Conservation (phyloP, 2,113 vertebrate genomes). For the Tragelaphus scriptus region DNA sequence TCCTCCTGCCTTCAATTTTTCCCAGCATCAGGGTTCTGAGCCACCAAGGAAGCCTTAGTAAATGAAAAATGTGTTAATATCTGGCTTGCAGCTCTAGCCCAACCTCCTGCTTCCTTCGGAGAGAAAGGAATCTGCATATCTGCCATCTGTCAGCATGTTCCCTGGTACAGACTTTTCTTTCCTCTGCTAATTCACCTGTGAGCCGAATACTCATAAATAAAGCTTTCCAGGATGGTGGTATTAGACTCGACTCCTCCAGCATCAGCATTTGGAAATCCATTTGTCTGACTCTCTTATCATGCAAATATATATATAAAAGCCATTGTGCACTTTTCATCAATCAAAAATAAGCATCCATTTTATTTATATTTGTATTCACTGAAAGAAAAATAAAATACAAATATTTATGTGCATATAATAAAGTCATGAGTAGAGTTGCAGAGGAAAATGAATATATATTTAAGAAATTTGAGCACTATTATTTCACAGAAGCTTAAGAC, state of each 20-base stretch:
- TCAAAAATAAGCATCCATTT: not conserved
- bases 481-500: not conserved
- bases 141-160: slow-evolving; percentile 64
- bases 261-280: slow-evolving; percentile 38
- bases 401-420: slow-evolving; percentile 12
- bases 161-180: not conserved
- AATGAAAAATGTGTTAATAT: slow-evolving; percentile 58
- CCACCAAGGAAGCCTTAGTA: not conserved
- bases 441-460: not conserved
- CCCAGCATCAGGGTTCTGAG: not conserved
- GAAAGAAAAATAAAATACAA: slow-evolving; percentile 17
- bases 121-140: not conserved
- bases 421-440: not conserved
- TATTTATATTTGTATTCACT: not conserved
- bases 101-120: slow-evolving; percentile 49
- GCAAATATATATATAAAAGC: not conserved
- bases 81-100: slow-evolving; percentile 34
- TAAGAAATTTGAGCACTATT: not conserved
- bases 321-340: not conserved
- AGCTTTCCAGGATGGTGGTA: not conserved
- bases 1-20: not conserved
- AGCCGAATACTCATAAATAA: slow-evolving; percentile 45
- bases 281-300: slow-evolving; percentile 14
- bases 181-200: slow-evolving; percentile 38
- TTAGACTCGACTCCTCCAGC: not conserved